Conservation (phyloP, 30 jellyfish, hydroid and myxozoan species). For the Sanderia malayensis region DNA sequence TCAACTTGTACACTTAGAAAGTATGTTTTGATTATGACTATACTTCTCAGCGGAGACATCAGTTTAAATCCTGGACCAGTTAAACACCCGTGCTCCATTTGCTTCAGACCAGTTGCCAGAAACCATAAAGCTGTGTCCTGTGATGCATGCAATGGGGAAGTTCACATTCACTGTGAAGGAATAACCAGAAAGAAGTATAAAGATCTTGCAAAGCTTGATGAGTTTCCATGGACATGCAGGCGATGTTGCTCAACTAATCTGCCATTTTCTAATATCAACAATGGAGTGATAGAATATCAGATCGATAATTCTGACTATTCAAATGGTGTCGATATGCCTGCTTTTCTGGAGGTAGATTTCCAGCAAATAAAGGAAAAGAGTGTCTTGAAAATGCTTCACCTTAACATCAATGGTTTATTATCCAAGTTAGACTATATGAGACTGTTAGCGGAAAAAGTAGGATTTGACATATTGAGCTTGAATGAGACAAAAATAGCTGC, state of each 20-base stretch:
- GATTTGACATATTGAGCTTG: conserved; percentile 22
- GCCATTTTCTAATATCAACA: background rate
- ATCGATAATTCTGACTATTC: background rate
- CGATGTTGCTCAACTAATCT: background rate
- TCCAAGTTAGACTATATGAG: background rate
- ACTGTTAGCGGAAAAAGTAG: background rate
- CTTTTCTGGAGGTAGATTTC: background rate
- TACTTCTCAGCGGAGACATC: background rate
- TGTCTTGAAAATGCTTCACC: background rate
- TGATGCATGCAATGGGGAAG: conserved; percentile 4
- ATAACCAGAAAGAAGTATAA: conserved; percentile 16
- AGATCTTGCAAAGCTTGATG: background rate
- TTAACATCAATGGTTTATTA: background rate
- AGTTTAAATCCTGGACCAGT: conserved; percentile 37
- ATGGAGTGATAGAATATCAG: background rate
- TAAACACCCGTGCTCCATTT: background rate
- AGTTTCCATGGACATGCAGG: conserved; percentile 7
- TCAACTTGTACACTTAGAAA: too few relatives aligned
- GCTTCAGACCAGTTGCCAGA: conserved; percentile 21
- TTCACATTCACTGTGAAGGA: conserved; percentile 26
- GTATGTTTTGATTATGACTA: background rate
- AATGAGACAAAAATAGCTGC: conserved; percentile 33
- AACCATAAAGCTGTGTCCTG: conserved; percentile 8
- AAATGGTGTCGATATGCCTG: background rate
- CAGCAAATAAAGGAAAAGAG: background rate